phyloP scores from a whole-genome alignment of 1,140 invertebrate species.

The Orius laevigatus region DNA sequence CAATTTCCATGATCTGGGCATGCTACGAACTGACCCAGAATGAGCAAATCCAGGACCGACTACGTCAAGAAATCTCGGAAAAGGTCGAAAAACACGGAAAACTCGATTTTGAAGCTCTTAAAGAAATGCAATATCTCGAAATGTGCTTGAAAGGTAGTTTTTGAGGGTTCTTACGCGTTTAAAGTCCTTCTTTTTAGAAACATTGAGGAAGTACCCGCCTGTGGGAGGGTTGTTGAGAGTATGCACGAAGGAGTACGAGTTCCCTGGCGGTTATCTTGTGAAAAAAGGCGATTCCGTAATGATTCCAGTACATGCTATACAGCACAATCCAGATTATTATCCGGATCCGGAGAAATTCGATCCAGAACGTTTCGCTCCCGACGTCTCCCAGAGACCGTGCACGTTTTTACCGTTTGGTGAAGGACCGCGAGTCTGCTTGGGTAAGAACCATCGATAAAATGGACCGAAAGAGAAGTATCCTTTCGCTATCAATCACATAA shows the following conservation, averaged over 20 bases:
- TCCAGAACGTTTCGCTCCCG: constrained; percentile 37
- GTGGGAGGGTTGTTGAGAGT: constrained; percentile 35
- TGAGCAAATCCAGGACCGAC: constrained; percentile 36
- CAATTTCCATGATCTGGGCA: constrained; percentile 29
- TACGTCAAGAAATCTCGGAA: constrained; percentile 36
- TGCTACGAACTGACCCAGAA: constrained; percentile 32
- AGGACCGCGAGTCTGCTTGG: not conserved
- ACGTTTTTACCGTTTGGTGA: not conserved
- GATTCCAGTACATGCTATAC: constrained; percentile 29
- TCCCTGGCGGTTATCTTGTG: not conserved
- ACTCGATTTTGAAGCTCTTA: constrained; percentile 19
- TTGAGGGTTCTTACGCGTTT: no score
- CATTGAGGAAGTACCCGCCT: constrained; percentile 44
- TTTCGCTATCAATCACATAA: no score
- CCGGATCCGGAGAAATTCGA: constrained; percentile 42
- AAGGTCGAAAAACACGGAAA: constrained; percentile 26
- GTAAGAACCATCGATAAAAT: no score
- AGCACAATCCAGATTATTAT: constrained; percentile 33
- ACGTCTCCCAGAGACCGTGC: not conserved
- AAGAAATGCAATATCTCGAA: constrained; percentile 17
- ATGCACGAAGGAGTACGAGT: constrained; percentile 21
- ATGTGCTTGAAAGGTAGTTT: constrained; percentile 36
- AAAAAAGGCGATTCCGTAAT: constrained; percentile 23
- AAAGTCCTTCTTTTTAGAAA: constrained; percentile 31
- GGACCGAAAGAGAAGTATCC: no score